Conservation (phyloP, 2,797 vertebrate species). For the Enteromius trimaculatus region DNA sequence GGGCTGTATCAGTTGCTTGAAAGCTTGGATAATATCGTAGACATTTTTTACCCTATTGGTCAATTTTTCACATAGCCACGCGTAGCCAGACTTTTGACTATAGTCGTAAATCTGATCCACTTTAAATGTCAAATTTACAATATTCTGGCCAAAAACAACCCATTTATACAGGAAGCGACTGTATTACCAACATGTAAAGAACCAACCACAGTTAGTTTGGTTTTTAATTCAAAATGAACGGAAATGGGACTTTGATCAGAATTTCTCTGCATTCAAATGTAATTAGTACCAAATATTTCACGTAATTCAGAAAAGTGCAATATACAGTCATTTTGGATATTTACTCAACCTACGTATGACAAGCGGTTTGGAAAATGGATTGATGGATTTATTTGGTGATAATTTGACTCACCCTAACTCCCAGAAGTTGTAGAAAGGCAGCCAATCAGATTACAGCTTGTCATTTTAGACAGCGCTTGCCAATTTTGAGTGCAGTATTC, state of each 20-base stretch:
- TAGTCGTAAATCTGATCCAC: slow-evolving; percentile 24
- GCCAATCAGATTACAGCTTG: slow-evolving; percentile 16
- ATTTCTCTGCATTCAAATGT: not conserved
- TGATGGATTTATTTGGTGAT: not conserved
- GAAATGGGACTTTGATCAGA: not conserved
- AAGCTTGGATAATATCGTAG: not conserved
- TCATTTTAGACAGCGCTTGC: slow-evolving; percentile 14
- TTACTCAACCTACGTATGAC: not conserved
- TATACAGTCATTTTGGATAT: not conserved
- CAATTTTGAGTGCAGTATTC: slow-evolving; percentile 6
- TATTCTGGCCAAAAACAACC: slow-evolving; percentile 24
- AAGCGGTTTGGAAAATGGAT: not conserved
- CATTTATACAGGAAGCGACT: not conserved
- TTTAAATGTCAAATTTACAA: slow-evolving; percentile 20
- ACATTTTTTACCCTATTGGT: slow-evolving; percentile 11
- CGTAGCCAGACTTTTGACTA: slow-evolving; percentile 1
- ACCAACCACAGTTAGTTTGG: not conserved
- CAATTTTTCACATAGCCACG: not conserved
- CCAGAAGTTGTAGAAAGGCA: not conserved
- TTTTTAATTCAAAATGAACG: not conserved
- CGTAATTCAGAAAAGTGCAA: not conserved
- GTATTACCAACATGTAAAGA: slow-evolving; percentile 2
- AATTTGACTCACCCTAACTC: not conserved
- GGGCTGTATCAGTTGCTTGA: slow-evolving; percentile 16
- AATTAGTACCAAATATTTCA: not conserved